A percentile compares a stretch with the other conserved stretches of the same genome.
phyloP scores from a whole-genome alignment of 2,797 vertebrate genomes.

The Myiotriccus ornatus region DNA sequence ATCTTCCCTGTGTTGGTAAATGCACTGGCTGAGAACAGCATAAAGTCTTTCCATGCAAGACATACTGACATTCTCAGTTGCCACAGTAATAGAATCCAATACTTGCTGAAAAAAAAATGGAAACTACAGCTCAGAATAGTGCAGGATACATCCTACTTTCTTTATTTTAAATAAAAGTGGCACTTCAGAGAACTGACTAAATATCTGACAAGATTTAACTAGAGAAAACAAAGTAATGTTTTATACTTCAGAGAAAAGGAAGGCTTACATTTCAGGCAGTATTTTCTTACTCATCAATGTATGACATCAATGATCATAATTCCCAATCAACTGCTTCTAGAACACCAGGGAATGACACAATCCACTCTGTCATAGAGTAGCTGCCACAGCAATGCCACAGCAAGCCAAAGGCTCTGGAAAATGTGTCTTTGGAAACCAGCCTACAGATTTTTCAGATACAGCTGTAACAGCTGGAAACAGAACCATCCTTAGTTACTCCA shows the following conservation, averaged over 20 bases:
- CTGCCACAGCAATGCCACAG: neutral
- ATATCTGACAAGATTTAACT: neutral
- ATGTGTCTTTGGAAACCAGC: neutral
- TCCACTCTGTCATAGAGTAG: neutral
- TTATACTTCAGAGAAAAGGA: neutral
- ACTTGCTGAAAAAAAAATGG: slow-evolving; percentile 75
- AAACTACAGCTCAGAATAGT: neutral
- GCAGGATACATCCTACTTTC: neutral
- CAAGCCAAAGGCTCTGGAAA: neutral
- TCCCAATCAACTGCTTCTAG: neutral
- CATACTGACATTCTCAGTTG: slow-evolving; percentile 81
- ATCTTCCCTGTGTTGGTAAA: slow-evolving; percentile 86
- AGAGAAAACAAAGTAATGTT: neutral
- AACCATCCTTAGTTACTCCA: neutral
- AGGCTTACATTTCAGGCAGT: neutral
- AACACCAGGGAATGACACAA: neutral
- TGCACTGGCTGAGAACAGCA: slow-evolving; percentile 87
- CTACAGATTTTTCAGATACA: neutral
- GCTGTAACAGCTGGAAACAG: neutral
- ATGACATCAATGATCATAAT: neutral
- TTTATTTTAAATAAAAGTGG: neutral
- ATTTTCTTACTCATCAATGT: neutral
- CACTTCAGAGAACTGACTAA: neutral
- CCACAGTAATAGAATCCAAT: slow-evolving; percentile 74
- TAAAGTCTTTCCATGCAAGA: slow-evolving; percentile 89